These are phyloP conservation scores for Lingula anatina DNA, from an alignment of 2,888 invertebrate species.

Conservation along the genomic window DNA sequence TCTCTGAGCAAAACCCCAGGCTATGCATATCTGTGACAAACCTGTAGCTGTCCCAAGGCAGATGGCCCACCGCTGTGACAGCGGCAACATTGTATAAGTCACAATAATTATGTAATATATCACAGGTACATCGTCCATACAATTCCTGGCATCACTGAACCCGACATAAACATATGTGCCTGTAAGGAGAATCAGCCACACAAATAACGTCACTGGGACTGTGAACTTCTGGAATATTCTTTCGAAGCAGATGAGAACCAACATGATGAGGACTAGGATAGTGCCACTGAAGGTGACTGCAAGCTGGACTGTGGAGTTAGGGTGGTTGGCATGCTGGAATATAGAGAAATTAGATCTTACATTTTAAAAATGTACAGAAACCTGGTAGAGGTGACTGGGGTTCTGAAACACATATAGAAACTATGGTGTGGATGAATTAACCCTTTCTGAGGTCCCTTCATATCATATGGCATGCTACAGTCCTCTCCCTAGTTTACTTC, in stretches of 20 bases:
- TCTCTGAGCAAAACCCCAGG: slow-evolving; percentile 57
- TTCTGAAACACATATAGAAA: too few species aligned
- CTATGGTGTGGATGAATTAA: too few species aligned
- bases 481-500: too few species aligned
- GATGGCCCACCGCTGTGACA: slow-evolving; percentile 79
- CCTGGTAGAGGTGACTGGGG: too few species aligned
- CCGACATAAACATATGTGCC: slow-evolving; percentile 24
- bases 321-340: slow-evolving; percentile 2
- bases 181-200: slow-evolving; percentile 22
- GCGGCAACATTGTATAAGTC: slow-evolving; percentile 79
- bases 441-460: too few species aligned
- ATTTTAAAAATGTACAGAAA: too few species aligned
- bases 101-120: slow-evolving; percentile 68
- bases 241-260: slow-evolving; percentile 15
- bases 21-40: slow-evolving; percentile 69
- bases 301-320: slow-evolving; percentile 12
- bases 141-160: slow-evolving; percentile 16
- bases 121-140: slow-evolving; percentile 58
- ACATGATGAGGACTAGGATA: slow-evolving; percentile 6
- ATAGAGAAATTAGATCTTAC: too few species aligned
- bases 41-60: slow-evolving; percentile 77
- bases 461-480: too few species aligned
- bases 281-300: slow-evolving; percentile 16
- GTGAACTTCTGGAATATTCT: slow-evolving; percentile 21
- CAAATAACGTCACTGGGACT: slow-evolving; percentile 14